A percentile compares a stretch with the other conserved stretches of the same genome.
Evolutionary conservation across 2,888 invertebrate genomes (phyloP).

Genomic region (Polymixis flavicincta): DNA sequence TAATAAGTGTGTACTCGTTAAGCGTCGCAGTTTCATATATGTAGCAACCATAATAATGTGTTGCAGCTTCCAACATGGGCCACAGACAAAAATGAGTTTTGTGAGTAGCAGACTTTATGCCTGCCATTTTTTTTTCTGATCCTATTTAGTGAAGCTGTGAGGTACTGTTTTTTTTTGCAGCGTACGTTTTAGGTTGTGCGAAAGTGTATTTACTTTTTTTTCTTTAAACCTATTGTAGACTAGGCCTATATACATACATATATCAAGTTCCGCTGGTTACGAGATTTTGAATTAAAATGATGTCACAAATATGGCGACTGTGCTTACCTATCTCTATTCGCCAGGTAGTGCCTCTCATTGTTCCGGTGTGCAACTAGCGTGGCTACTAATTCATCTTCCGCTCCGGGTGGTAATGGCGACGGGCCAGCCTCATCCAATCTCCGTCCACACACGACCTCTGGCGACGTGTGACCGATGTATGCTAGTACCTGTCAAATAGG

Average conservation of each 20-base stretch:
- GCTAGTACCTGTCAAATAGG: constrained; percentile 92
- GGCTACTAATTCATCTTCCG: constrained; percentile 96
- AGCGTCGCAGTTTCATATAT: not conserved
- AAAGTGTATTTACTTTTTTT: no score
- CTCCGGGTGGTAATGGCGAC: constrained; percentile 93
- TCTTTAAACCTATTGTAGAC: no score
- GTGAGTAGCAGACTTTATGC: not conserved
- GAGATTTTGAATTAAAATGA: no score
- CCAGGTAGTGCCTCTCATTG: constrained; percentile 94
- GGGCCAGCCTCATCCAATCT: constrained; percentile 95
- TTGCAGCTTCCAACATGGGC: not conserved
- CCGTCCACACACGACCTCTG: constrained; percentile 94
- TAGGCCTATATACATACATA: no score
- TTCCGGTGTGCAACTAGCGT: constrained; percentile 96
- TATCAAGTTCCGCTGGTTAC: no score
- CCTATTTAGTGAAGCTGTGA: not conserved
- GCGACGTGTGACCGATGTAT: constrained; percentile 97
- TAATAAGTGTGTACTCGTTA: not conserved
- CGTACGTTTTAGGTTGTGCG: no score
- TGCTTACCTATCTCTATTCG: constrained; percentile 79
- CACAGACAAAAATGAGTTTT: not conserved
- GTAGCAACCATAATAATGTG: not conserved
- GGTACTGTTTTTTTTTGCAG: not conserved
- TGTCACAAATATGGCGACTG: no score
- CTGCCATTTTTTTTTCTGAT: not conserved